Percentiles rank a stretch among this genome's conserved stretches.
phyloP scores from a whole-genome alignment of 2,797 vertebrate species.

The Limnodromus scolopaceus region DNA sequence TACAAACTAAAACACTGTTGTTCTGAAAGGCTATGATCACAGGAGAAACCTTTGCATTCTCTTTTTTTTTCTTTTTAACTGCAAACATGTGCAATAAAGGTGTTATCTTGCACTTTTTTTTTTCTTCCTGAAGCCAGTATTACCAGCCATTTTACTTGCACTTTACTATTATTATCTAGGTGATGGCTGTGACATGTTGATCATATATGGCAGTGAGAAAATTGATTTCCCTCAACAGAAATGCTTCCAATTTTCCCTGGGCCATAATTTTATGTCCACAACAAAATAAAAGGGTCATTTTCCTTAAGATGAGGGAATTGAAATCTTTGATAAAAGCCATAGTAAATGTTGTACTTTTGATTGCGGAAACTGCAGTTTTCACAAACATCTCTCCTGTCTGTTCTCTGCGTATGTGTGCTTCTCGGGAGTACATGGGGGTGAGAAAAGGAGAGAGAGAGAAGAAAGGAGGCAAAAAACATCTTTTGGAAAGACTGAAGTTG shows the following conservation, averaged over 20 bases:
- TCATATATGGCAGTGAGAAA: conserved; percentile 92
- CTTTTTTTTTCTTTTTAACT: neutral
- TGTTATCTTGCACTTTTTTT: conserved; percentile 63
- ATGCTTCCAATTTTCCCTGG: conserved; percentile 96
- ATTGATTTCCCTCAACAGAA: conserved; percentile 97
- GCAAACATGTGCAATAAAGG: conserved; percentile 62
- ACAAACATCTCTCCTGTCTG: conserved; percentile 75
- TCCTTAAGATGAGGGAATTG: conserved; percentile 89
- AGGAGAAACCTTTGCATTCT: conserved; percentile 23
- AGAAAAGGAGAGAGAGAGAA: neutral
- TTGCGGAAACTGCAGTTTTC: conserved; percentile 81
- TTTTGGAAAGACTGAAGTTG: conserved; percentile 45
- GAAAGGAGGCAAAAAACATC: neutral
- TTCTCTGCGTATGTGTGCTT: neutral
- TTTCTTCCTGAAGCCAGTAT: conserved; percentile 69
- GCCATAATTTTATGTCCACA: conserved; percentile 99
- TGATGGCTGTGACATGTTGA: conserved; percentile 90
- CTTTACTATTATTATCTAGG: conserved; percentile 87
- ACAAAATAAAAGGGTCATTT: conserved; percentile 99
- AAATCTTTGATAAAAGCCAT: conserved; percentile 91
- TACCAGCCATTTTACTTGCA: conserved; percentile 84
- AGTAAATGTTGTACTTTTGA: conserved; percentile 88
- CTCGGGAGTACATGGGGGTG: neutral
- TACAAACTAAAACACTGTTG: conserved; percentile 50
- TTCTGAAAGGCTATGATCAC: conserved; percentile 52